Percentiles rank a stretch among this genome's conserved stretches.
Evolutionary conservation across 2,888 invertebrate species (phyloP).

Genomic region (Euplagia quadripunctaria): DNA sequence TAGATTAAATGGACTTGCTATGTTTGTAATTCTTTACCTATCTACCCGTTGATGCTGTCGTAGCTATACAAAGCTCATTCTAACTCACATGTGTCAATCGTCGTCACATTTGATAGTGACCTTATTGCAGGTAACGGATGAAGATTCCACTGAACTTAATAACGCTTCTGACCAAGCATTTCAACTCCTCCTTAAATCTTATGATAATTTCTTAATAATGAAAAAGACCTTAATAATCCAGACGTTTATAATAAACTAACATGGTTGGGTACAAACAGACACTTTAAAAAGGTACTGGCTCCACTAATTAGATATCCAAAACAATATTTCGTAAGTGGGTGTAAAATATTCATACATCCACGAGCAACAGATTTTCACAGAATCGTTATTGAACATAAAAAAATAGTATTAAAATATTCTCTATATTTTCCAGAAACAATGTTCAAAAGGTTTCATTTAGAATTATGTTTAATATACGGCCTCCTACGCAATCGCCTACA

Average conservation of each 20-base stretch:
- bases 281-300: neutral
- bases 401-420: slow-evolving; percentile 26
- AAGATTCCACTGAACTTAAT: no score
- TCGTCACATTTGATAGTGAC: no score
- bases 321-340: slow-evolving; percentile 25
- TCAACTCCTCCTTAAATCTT: neutral
- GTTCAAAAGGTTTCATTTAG: slow-evolving; percentile 21
- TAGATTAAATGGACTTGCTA: no score
- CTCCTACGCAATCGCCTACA: slow-evolving; percentile 44
- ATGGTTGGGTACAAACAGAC: neutral
- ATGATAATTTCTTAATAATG: neutral
- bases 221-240: neutral
- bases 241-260: neutral
- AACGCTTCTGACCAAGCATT: no score
- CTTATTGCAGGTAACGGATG: no score
- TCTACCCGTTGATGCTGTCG: no score
- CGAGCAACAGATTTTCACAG: slow-evolving; percentile 13
- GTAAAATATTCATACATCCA: slow-evolving; percentile 19
- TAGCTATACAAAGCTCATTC: no score
- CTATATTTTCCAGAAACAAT: slow-evolving; percentile 24
- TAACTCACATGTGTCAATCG: no score
- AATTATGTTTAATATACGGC: slow-evolving; percentile 16
- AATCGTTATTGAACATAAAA: slow-evolving; percentile 18
- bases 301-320: neutral
- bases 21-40: no score